Percentiles rank a stretch among this genome's conserved stretches.
Evolutionary conservation across 2,888 invertebrate species (phyloP).

Genomic region (Ormyrus rosae): DNA sequence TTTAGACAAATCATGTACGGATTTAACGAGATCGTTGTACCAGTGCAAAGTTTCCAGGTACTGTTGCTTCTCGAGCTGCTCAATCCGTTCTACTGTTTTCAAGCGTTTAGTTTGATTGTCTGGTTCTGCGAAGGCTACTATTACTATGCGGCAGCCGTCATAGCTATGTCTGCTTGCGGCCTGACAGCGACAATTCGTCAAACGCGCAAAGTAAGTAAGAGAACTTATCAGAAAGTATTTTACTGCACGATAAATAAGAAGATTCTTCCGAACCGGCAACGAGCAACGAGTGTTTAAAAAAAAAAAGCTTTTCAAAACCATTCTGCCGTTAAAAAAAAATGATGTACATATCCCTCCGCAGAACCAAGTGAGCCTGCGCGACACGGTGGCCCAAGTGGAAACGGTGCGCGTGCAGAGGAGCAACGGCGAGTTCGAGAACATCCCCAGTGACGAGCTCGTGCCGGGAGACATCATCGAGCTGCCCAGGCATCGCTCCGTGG

Average conservation of each 20-base stretch:
- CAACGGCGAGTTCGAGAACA: conserved; percentile 72
- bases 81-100: conserved; percentile 93
- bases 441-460: conserved; percentile 83
- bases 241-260: too few relatives aligned
- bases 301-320: too few relatives aligned
- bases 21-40: conserved; percentile 83
- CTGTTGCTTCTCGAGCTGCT: conserved; percentile 86
- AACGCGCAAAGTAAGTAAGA: conserved; percentile 83
- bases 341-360: conserved; percentile 54
- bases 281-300: too few relatives aligned
- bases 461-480: conserved; percentile 92
- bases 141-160: conserved; percentile 90
- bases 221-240: too few relatives aligned
- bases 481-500: conserved; percentile 86
- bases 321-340: too few relatives aligned
- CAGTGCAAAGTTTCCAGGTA: conserved; percentile 83
- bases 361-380: conserved; percentile 76
- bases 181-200: conserved; percentile 86
- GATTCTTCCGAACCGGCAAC: too few relatives aligned
- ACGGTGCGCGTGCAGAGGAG: conserved; percentile 77
- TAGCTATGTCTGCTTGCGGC: conserved; percentile 88
- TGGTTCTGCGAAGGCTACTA: conserved; percentile 92
- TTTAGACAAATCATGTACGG: conserved; percentile 84
- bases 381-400: conserved; percentile 76
- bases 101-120: conserved; percentile 87